phyloP scores from a whole-genome alignment of 1,140 invertebrate genomes.

The Microplitis demolitor region DNA sequence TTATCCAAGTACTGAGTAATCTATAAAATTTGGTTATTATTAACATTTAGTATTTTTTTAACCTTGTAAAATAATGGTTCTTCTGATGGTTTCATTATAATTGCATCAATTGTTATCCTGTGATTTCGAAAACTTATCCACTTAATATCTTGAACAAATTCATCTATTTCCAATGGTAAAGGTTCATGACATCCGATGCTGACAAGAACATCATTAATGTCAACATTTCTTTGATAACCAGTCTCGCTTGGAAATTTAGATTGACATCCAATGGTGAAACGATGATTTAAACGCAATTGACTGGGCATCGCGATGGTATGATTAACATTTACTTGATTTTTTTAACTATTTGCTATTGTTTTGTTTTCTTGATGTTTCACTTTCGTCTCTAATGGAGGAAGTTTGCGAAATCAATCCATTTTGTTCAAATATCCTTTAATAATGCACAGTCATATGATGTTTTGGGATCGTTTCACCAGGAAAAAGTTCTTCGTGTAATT shows the following conservation, averaged over 20 bases:
- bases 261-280: too few species aligned
- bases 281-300: not conserved
- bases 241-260: too few species aligned
- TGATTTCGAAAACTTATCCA: not conserved
- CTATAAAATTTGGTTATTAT: too few species aligned
- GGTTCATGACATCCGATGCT: not conserved
- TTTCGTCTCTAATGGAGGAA: conserved; percentile 23
- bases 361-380: conserved; percentile 25
- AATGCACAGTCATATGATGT: conserved; percentile 29
- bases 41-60: too few species aligned
- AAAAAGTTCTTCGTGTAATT: conserved; percentile 18
- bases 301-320: not conserved
- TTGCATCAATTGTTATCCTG: not conserved
- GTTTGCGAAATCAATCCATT: conserved; percentile 19
- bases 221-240: too few species aligned
- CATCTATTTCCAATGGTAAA: not conserved
- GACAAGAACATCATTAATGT: not conserved
- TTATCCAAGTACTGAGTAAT: too few species aligned
- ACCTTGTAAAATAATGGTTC: too few species aligned
- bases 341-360: not conserved
- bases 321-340: not conserved
- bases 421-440: conserved; percentile 5
- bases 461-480: conserved; percentile 23
- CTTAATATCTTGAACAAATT: not conserved
- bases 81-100: too few species aligned